Conservation (phyloP, 2,113 vertebrate species). For the Prietella phreatophila region DNA sequence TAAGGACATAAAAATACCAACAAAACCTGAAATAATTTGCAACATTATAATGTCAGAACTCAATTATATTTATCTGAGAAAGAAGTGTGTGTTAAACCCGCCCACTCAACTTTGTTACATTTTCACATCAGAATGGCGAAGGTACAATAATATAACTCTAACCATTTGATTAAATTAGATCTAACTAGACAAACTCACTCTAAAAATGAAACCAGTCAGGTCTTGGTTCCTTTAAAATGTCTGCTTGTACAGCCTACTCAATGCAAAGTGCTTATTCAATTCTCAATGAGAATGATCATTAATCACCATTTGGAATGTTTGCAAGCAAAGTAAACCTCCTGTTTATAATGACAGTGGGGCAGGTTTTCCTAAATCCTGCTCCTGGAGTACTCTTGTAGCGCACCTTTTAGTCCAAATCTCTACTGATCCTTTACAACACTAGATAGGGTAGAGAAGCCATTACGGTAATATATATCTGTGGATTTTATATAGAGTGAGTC, state of each 20-base stretch:
- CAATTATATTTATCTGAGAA: not conserved
- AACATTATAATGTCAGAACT: not conserved
- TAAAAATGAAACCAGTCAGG: not conserved
- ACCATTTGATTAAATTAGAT: not conserved
- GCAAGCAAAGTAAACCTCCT: not conserved
- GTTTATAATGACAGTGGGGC: not conserved
- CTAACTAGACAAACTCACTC: not conserved
- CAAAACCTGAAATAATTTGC: not conserved
- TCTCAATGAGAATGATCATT: not conserved
- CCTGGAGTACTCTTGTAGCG: not conserved
- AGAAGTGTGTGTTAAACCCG: not conserved
- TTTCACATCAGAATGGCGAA: not conserved
- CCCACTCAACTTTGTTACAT: not conserved
- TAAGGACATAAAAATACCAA: not conserved
- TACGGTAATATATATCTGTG: not conserved
- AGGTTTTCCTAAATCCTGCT: not conserved
- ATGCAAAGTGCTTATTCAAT: not conserved
- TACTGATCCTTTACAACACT: not conserved
- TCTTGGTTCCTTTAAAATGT: not conserved
- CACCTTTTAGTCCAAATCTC: not conserved
- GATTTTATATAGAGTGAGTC: not conserved
- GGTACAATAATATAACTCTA: not conserved
- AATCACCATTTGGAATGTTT: not conserved
- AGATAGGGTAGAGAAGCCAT: not conserved
- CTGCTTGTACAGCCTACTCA: not conserved